phyloP scores from a whole-genome alignment of 64 coral and sea anemone species.

The Montipora efflorescens region DNA sequence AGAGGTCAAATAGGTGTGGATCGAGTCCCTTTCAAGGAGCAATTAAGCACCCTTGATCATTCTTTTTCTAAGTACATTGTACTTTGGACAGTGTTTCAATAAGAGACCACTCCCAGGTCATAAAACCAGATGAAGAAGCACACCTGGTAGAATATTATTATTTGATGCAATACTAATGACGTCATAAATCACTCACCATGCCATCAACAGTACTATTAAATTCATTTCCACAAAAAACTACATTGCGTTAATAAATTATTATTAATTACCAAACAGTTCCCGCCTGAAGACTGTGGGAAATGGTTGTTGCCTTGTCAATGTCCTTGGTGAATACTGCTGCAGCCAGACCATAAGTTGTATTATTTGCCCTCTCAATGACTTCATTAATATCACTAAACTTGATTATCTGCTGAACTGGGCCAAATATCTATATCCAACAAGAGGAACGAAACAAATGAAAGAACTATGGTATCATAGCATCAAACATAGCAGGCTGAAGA shows the following conservation, averaged over 20 bases:
- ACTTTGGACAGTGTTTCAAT: too few species aligned
- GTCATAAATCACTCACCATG: too few species aligned
- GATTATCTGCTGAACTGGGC: slow-evolving; percentile 94
- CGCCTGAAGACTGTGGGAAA: slow-evolving; percentile 76
- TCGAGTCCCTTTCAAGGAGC: too few species aligned
- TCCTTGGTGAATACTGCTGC: slow-evolving; percentile 95
- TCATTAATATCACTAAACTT: slow-evolving; percentile 93
- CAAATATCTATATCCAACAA: slow-evolving; percentile 79
- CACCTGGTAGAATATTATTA: too few species aligned
- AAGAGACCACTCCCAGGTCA: too few species aligned
- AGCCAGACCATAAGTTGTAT: slow-evolving; percentile 90
- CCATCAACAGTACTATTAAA: too few species aligned
- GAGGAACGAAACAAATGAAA: background rate
- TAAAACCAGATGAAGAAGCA: too few species aligned
- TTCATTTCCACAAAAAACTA: too few species aligned
- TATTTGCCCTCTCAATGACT: slow-evolving; percentile 96
- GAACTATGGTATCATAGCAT: background rate
- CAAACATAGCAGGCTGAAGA: background rate
- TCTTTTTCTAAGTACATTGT: too few species aligned
- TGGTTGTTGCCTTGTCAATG: slow-evolving; percentile 88
- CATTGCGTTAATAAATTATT: background rate
- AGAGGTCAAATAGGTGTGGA: too few species aligned
- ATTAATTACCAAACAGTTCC: slow-evolving; percentile 82
- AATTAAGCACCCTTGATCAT: too few species aligned
- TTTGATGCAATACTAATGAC: too few species aligned